phyloP scores from a whole-genome alignment of 2,888 invertebrate species.

The Macrosoma leucophasiata region DNA sequence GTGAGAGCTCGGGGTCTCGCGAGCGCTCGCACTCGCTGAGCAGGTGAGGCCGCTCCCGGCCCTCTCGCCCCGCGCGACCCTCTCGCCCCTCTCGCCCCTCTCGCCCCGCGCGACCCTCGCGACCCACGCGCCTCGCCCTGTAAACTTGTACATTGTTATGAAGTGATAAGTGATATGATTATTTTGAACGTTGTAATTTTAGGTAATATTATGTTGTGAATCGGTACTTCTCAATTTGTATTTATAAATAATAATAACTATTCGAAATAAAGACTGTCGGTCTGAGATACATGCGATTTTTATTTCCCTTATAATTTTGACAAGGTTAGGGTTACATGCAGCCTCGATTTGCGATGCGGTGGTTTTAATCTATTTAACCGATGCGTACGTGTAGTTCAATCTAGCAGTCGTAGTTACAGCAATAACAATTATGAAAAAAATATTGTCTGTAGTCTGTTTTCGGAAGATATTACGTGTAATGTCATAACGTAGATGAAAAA shows the following conservation, averaged over 20 bases:
- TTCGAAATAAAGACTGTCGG: slow-evolving; percentile 71
- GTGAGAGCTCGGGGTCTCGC: slow-evolving; percentile 51
- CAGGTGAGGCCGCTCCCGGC: slow-evolving; percentile 74
- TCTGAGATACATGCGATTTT: too few species aligned
- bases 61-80: slow-evolving; percentile 13
- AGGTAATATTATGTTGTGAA: slow-evolving; percentile 72
- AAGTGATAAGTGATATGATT: slow-evolving; percentile 70
- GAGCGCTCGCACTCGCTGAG: slow-evolving; percentile 79
- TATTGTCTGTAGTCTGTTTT: too few species aligned
- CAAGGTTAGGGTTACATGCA: too few species aligned
- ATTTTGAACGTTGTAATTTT: slow-evolving; percentile 65
- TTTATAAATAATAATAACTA: slow-evolving; percentile 66
- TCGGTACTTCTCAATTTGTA: slow-evolving; percentile 74
- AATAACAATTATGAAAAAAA: too few species aligned
- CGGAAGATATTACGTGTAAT: too few species aligned
- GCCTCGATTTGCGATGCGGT: too few species aligned
- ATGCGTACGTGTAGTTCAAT: too few species aligned
- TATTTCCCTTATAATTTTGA: too few species aligned
- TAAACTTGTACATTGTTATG: slow-evolving; percentile 56
- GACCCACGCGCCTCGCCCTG: slow-evolving; percentile 22
- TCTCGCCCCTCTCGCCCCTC: slow-evolving; percentile 30
- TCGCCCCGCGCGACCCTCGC: slow-evolving; percentile 23
- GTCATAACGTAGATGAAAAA: too few species aligned
- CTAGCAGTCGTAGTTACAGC: too few species aligned
- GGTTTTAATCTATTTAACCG: too few species aligned